Evolutionary conservation across 2,797 vertebrate species (phyloP).

Genomic region (Mormyrops boulengeri): DNA sequence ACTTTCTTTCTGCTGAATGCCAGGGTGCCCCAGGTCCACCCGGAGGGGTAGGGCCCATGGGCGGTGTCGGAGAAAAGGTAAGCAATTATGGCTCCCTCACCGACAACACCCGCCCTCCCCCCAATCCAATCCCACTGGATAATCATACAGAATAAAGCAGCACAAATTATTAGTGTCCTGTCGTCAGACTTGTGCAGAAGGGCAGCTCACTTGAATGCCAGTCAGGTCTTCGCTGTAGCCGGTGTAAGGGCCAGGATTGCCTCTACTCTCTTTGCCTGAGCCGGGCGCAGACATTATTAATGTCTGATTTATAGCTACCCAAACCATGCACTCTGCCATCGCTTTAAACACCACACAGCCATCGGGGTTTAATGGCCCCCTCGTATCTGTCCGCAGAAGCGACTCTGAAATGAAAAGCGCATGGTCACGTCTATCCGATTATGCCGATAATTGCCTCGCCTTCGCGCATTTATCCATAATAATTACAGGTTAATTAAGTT

Average conservation of each 20-base stretch:
- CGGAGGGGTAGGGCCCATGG: slow-evolving; percentile 82
- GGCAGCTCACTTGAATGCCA: background rate
- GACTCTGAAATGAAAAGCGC: background rate
- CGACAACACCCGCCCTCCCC: background rate
- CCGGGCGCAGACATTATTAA: background rate
- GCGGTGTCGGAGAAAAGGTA: slow-evolving; percentile 93
- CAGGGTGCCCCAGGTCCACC: slow-evolving; percentile 92
- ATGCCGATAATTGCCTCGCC: background rate
- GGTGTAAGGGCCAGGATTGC: background rate
- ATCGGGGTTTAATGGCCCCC: background rate
- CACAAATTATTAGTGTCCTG: background rate
- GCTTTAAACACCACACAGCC: background rate
- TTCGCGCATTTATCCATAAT: background rate
- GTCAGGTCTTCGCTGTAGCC: background rate
- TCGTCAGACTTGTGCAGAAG: background rate
- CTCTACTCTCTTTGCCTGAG: background rate
- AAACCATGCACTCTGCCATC: background rate
- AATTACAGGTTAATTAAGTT: background rate
- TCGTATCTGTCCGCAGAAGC: background rate
- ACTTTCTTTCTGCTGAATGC: slow-evolving; percentile 21
- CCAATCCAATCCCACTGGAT: background rate
- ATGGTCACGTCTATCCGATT: background rate
- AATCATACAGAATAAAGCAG: background rate
- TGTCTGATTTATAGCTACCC: slow-evolving; percentile 1
- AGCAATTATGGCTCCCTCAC: slow-evolving; percentile 25